Percentiles rank a stretch among this genome's conserved stretches.
Evolutionary conservation across 2,888 invertebrate species (phyloP).

Genomic region (Acholoe squamosa): DNA sequence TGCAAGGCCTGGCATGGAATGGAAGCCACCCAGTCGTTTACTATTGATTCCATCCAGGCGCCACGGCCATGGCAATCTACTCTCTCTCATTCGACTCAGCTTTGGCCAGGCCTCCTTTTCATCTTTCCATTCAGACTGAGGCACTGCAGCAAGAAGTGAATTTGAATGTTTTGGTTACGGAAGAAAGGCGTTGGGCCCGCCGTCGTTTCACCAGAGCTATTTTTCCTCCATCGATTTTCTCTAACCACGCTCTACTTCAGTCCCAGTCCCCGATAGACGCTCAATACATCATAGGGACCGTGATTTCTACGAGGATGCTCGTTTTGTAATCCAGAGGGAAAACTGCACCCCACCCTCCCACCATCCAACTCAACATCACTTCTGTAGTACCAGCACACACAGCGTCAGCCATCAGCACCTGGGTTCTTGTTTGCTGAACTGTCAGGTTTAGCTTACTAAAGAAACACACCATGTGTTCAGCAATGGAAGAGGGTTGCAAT

Average conservation of each 20-base stretch:
- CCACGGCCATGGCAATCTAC: conserved; percentile 28
- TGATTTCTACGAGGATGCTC: conserved; percentile 42
- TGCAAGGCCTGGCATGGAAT: neutral
- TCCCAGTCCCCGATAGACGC: neutral
- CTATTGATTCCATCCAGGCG: conserved; percentile 24
- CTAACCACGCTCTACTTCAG: neutral
- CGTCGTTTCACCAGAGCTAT: conserved; percentile 16
- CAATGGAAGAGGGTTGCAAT: neutral
- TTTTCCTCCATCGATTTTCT: conserved; percentile 50
- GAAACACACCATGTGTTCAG: neutral
- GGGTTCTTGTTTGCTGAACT: neutral
- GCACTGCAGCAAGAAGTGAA: conserved; percentile 43
- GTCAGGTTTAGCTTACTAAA: neutral
- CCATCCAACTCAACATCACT: neutral
- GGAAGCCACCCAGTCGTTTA: conserved; percentile 40
- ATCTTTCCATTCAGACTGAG: conserved; percentile 49
- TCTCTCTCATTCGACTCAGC: conserved; percentile 27
- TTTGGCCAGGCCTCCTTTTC: conserved; percentile 46
- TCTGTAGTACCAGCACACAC: neutral
- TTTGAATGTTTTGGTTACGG: conserved; percentile 55
- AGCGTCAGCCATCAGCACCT: neutral
- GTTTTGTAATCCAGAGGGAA: conserved; percentile 43
- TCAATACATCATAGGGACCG: conserved; percentile 38
- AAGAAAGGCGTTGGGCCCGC: neutral
- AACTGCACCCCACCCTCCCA: neutral